phyloP scores from a whole-genome alignment of 2,113 vertebrate species.

The Lasiurus borealis region DNA sequence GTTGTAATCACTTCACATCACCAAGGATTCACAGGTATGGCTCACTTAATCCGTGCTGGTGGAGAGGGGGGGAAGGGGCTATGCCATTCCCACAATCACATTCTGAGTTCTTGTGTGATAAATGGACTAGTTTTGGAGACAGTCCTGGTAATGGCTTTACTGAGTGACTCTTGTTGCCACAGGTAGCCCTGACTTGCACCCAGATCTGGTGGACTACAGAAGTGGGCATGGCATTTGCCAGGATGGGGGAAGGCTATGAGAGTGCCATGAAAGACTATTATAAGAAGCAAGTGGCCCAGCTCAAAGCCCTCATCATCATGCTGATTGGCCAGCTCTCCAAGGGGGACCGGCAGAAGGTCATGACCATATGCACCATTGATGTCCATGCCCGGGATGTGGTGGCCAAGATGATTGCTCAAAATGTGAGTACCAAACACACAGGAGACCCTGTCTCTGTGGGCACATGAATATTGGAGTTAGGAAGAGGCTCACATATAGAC shows the following conservation, averaged over 20 bases:
- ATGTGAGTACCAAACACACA: conserved; percentile 86
- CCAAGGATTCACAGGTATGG: not conserved
- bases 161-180: not conserved
- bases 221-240: conserved; percentile 93
- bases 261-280: conserved; percentile 95
- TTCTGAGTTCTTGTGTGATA: not conserved
- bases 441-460: not conserved
- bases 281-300: conserved; percentile 96
- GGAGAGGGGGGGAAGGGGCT: not conserved
- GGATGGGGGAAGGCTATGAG: conserved; percentile 96
- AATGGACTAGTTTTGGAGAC: not conserved
- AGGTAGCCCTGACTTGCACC: conserved; percentile 95
- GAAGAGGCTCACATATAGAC: not conserved
- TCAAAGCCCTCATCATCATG: conserved; percentile 95
- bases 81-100: not conserved
- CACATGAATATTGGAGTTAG: not conserved
- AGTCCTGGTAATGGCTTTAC: not conserved
- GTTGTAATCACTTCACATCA: not conserved
- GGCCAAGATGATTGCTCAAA: conserved; percentile 95
- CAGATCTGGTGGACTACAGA: conserved; percentile 99
- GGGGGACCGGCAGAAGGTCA: conserved; percentile 96
- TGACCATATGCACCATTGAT: conserved; percentile 98
- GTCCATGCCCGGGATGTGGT: conserved; percentile 98
- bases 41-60: not conserved
- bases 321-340: conserved; percentile 94